Conservation (phyloP, 2,888 invertebrate genomes). For the Loripinus fragilis region DNA sequence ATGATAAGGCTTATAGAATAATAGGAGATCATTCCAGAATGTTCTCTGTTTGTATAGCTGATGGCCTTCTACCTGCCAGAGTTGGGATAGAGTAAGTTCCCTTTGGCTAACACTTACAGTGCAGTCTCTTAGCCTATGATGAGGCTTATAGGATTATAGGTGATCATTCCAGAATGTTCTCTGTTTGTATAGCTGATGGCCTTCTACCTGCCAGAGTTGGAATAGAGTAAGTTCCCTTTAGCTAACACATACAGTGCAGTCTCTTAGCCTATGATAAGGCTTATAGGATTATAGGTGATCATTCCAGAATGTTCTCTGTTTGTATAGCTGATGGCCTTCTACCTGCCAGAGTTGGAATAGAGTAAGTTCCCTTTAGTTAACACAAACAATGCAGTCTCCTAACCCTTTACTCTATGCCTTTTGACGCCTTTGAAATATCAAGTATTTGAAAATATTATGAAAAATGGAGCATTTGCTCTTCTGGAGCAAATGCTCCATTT, state of each 20-base stretch:
- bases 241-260: too few species aligned
- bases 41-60: conserved; percentile 93
- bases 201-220: conserved; percentile 87
- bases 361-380: too few species aligned
- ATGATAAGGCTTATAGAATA: conserved; percentile 89
- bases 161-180: conserved; percentile 95
- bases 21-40: conserved; percentile 96
- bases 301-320: conserved; percentile 93
- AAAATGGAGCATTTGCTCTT: too few species aligned
- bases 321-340: conserved; percentile 94
- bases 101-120: too few species aligned
- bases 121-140: too few species aligned
- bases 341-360: conserved; percentile 85
- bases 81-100: conserved; percentile 69
- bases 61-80: conserved; percentile 91
- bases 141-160: conserved; percentile 94
- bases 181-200: conserved; percentile 94
- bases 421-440: too few species aligned
- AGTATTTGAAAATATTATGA: too few species aligned
- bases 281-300: conserved; percentile 95
- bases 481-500: too few species aligned
- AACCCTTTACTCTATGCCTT: too few species aligned
- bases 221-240: conserved; percentile 73
- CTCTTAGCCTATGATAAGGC: too few species aligned
- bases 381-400: too few species aligned